phyloP scores from a whole-genome alignment of 2,888 invertebrate genomes.

The Lasioglossum pauxillum region DNA sequence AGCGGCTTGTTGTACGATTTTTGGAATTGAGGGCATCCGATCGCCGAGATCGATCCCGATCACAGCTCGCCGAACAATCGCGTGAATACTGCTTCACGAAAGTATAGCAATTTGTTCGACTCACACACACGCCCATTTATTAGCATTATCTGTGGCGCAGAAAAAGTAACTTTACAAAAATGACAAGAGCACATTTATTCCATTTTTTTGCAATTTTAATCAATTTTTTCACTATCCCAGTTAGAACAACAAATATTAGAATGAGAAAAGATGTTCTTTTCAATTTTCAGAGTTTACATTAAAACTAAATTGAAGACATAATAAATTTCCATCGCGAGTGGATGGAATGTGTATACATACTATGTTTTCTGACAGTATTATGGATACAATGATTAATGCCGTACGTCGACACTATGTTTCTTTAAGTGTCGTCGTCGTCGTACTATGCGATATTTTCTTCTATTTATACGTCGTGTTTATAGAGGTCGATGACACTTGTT shows the following conservation, averaged over 20 bases:
- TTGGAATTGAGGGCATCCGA: constrained; percentile 54
- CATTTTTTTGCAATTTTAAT: too few relatives aligned
- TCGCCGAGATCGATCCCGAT: constrained; percentile 36
- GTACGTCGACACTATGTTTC: background rate
- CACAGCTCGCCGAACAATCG: background rate
- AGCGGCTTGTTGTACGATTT: constrained; percentile 40
- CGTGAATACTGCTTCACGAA: background rate
- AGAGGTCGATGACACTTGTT: background rate
- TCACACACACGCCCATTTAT: background rate
- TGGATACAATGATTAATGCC: background rate
- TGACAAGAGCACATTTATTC: too few relatives aligned
- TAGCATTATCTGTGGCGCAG: background rate
- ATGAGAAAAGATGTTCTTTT: background rate
- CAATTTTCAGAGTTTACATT: background rate
- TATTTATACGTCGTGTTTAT: background rate
- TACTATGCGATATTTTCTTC: background rate
- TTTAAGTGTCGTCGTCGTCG: background rate
- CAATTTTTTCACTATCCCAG: too few relatives aligned
- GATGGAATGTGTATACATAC: background rate
- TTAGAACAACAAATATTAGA: background rate
- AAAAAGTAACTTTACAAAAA: too few relatives aligned
- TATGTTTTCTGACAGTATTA: background rate
- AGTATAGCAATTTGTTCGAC: background rate
- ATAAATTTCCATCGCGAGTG: background rate
- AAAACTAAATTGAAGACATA: background rate